Evolutionary conservation across 2,888 invertebrate species (phyloP).

Genomic region (Teleogryllus oceanicus): DNA sequence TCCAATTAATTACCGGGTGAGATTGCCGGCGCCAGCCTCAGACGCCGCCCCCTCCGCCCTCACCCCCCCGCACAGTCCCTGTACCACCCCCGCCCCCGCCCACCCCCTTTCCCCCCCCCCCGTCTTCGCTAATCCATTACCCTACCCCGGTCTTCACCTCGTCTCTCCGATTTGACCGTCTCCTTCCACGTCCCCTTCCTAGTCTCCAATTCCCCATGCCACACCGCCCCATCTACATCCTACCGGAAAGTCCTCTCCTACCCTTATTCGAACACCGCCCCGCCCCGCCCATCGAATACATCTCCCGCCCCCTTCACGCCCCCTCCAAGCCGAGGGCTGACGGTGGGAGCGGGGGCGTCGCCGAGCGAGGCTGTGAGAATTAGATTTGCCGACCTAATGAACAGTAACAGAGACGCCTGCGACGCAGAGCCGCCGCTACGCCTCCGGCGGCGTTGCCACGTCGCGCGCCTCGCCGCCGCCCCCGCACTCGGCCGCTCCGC

Average conservation of each 20-base stretch:
- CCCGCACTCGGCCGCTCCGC: no score
- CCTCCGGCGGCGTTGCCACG: no score
- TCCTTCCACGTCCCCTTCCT: not conserved
- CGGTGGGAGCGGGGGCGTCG: no score
- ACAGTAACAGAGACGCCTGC: not conserved
- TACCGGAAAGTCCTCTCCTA: not conserved
- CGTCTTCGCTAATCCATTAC: not conserved
- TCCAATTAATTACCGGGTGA: no score
- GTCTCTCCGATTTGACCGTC: not conserved
- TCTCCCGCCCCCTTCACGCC: no score
- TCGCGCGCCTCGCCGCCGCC: no score
- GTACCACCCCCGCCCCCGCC: no score
- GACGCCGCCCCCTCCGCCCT: no score
- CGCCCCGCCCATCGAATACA: not conserved
- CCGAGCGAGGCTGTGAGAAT: not conserved
- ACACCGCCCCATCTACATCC: not conserved
- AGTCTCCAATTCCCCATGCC: not conserved
- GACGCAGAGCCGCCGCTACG: no score
- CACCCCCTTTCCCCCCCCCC: no score
- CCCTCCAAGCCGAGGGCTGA: not conserved
- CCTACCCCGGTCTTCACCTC: not conserved
- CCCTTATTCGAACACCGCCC: not conserved
- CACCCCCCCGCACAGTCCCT: no score
- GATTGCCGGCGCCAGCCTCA: no score
- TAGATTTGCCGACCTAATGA: slow-evolving; percentile 18